phyloP scores from a whole-genome alignment of 2,113 vertebrate genomes.

The Percopsis transmontana region DNA sequence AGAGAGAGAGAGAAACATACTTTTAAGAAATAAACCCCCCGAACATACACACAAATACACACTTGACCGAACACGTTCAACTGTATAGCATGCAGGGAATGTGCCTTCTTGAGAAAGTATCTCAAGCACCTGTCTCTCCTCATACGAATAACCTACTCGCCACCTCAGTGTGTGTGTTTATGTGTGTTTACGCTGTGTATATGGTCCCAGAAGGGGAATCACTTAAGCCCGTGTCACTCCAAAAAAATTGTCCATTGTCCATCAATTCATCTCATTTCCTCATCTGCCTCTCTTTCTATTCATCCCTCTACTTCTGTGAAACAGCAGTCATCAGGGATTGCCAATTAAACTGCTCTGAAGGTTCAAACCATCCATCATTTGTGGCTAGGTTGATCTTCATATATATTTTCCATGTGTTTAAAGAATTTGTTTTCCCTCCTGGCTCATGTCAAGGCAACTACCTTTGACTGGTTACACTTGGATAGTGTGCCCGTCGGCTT shows the following conservation, averaged over 20 bases:
- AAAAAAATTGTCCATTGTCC: slow-evolving; percentile 10
- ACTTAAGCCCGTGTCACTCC: not conserved
- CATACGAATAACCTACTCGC: slow-evolving; percentile 1
- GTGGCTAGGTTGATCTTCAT: slow-evolving; percentile 1
- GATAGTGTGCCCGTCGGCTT: too few relatives aligned
- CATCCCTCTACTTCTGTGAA: not conserved
- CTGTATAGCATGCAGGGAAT: slow-evolving; percentile 19
- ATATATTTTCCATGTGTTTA: slow-evolving; percentile 37
- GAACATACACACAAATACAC: slow-evolving; percentile 1
- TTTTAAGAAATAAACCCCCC: too few relatives aligned
- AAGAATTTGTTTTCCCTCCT: slow-evolving; percentile 30
- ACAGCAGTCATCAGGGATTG: not conserved
- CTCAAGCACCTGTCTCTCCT: slow-evolving; percentile 37
- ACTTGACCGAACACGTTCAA: slow-evolving; percentile 19
- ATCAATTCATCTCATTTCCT: not conserved
- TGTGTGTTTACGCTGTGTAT: not conserved
- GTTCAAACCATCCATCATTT: slow-evolving; percentile 13
- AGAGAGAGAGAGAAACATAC: not conserved
- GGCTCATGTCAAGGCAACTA: slow-evolving; percentile 4
- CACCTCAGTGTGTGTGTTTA: not conserved
- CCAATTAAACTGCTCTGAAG: slow-evolving; percentile 32
- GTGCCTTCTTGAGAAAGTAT: slow-evolving; percentile 22
- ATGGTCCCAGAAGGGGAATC: slow-evolving; percentile 3
- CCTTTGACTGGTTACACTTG: not conserved
- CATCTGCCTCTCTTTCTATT: not conserved